Conservation (phyloP, 2,797 vertebrate species). For the Acestrorhynchus altus region DNA sequence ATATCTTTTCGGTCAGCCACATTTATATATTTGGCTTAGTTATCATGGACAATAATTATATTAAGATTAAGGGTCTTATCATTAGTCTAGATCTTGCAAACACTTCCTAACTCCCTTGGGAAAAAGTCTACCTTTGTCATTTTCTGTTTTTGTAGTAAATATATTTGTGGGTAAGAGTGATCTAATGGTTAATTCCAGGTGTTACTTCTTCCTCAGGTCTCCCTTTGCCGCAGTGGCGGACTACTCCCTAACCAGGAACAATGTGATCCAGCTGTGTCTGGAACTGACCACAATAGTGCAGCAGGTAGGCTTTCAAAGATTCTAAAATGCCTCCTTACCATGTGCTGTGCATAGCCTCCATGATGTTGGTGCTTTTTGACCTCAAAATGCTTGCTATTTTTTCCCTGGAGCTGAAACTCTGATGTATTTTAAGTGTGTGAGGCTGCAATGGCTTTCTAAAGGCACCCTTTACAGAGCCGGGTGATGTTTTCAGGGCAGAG, state of each 20-base stretch:
- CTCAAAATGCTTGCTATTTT: conserved; percentile 23
- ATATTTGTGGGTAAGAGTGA: conserved; percentile 69
- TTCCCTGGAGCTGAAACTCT: conserved; percentile 8
- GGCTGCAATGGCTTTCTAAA: conserved; percentile 34
- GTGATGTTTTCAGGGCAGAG: conserved; percentile 60
- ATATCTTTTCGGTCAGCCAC: no score
- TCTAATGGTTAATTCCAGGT: conserved; percentile 84
- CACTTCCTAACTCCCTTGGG: background rate
- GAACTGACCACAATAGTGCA: conserved; percentile 98
- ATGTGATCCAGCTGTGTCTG: conserved; percentile 97
- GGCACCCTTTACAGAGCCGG: conserved; percentile 31
- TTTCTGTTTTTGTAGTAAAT: conserved; percentile 11
- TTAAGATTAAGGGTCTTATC: no score
- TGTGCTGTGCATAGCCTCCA: background rate
- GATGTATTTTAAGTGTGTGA: conserved; percentile 21
- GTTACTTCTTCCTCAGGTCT: conserved; percentile 89
- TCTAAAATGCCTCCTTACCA: background rate
- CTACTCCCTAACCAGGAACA: conserved; percentile 97
- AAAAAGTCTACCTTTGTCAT: no score
- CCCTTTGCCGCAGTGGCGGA: conserved; percentile 98
- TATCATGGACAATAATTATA: no score
- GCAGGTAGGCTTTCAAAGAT: conserved; percentile 78
- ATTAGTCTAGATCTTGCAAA: background rate
- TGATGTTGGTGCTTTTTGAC: conserved; percentile 18
- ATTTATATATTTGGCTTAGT: no score